Base-by-base conservation (phyloP, 2,888 invertebrate species). In the Cataglyphis altisquamis region DNA sequence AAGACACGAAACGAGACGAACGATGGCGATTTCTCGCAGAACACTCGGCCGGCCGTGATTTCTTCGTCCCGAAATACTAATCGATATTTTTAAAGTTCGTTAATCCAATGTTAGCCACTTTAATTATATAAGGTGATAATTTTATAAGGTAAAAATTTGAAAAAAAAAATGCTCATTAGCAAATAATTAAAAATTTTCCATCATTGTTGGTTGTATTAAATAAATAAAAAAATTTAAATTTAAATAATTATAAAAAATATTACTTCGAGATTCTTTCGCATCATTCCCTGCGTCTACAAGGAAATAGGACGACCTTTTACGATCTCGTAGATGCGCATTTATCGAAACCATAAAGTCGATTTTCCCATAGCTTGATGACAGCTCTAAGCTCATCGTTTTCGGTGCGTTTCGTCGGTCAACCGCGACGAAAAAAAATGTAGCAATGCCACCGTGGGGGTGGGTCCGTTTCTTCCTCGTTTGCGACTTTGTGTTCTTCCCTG, bases 311-410 rank as follows among this genome's bases (percentile, higher is more conserved):
- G 63, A 72, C 25, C 25, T 25, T 29, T 48, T 72, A 73, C 81
- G 72, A 82, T 81, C 57, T 64, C 32, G 60, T 32, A 62, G 45
- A 32, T 63, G 15, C 9, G 32, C 73, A 32, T 90, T 86, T 85
- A 78, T 83, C 55, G 90, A 90, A 90, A 82, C 64, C 87, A 82
- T 89, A 88, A 89, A 90, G 85, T 70, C 85, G 52, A 52, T 77
- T 39, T 39, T 25, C 39, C 10, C 57, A 68, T 57, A 68, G 12
- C 15, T 70, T 70, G 36, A 60, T 32, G 77, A 57, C 70, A 45
- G 15, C 68, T 68, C 15, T 15, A 25, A 67, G 67, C 4, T 78
- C 29, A 63, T 29, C 39, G 77, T 32, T 62, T 82, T 72, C 48
- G 63, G 87, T 85, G 25, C 25, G 25, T 29, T 29, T 29, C 25